Base-by-base conservation (phyloP, 2,797 vertebrate species). In the Pipistrellus nathusii region DNA sequence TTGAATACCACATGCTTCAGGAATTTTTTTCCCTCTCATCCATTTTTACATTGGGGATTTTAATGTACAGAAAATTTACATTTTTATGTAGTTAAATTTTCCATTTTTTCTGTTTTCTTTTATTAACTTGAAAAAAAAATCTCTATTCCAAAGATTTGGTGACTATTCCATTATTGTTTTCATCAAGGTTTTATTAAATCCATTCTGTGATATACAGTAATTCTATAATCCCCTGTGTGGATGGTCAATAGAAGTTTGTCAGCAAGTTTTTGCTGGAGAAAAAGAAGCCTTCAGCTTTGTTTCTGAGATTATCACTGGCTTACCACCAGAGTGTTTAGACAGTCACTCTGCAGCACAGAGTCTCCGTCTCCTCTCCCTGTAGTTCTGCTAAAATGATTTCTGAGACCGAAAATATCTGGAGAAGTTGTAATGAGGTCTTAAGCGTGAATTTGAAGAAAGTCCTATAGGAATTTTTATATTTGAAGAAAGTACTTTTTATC, bases 71-170 rank as follows among this genome's bases (percentile, higher is more conserved):
- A 95, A 55, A 81, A 21, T 72, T 68, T 51, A n/a, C 27, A 76
- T 59, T 90, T 85, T 88, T 86, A n/a, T 83, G 8, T 44, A 32
- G 27, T 62, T 92, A 78, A 85, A 35, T 90, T 78, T 62, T 38
- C 12, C 51, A 27, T 32, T 12, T 59, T 90, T 88, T 25, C 20
- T 23, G 73, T 95, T 91, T 69, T 82, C 8, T 48, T 85, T 64
- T 76, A 48, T 92, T 81, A 53, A 81, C 17, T 78, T 88, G 30
- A 66, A 59, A 62, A 51, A 87, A 85, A 3, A 38, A 41, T 41
- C 9, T n/a, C 7, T 71, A 30, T 92, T 80, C 57, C 27, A 94
- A 55, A 57, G 75, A 44, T 46, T 66, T 72, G 38, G 57, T 81
- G 35, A 76, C 32, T 88, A 27, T 82, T 18, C 11, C 18, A 6